Conservation (phyloP, 2,113 vertebrate species). For the Bostrychus sinensis region DNA sequence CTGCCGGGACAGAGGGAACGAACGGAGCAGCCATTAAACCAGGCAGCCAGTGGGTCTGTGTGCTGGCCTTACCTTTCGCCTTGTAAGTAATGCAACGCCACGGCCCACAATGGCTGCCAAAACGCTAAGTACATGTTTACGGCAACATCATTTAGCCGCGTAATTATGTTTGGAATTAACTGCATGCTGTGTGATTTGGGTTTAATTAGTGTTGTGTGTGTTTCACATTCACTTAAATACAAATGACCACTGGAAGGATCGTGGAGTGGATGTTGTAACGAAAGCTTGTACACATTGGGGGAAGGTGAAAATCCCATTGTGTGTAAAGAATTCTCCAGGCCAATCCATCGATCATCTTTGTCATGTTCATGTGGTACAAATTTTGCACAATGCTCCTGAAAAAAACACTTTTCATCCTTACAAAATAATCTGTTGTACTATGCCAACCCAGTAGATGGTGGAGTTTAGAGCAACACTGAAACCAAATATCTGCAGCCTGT, state of each 20-base stretch:
- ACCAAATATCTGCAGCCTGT: too few relatives aligned
- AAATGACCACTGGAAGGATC: conserved; percentile 17
- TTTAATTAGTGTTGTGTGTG: conserved; percentile 22
- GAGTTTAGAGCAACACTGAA: too few relatives aligned
- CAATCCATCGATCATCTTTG: not conserved
- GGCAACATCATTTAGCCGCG: conserved; percentile 40
- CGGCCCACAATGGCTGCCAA: conserved; percentile 46
- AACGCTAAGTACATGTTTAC: conserved; percentile 46
- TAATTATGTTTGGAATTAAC: conserved; percentile 44
- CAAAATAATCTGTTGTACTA: too few relatives aligned
- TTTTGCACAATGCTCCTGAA: not conserved
- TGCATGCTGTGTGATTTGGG: conserved; percentile 21
- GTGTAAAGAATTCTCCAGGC: not conserved
- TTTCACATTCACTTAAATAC: conserved; percentile 19
- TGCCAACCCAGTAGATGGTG: too few relatives aligned
- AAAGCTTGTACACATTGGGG: not conserved
- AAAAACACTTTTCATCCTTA: too few relatives aligned
- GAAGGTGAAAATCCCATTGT: not conserved
- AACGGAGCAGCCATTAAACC: conserved; percentile 62
- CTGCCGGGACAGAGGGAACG: conserved; percentile 56
- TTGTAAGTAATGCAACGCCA: conserved; percentile 43
- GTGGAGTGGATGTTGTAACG: not conserved
- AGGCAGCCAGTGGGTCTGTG: conserved; percentile 53
- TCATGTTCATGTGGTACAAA: not conserved
- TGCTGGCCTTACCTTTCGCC: conserved; percentile 55